phyloP scores from a whole-genome alignment of 1,140 invertebrate species.

The Protaetia brevitarsis region DNA sequence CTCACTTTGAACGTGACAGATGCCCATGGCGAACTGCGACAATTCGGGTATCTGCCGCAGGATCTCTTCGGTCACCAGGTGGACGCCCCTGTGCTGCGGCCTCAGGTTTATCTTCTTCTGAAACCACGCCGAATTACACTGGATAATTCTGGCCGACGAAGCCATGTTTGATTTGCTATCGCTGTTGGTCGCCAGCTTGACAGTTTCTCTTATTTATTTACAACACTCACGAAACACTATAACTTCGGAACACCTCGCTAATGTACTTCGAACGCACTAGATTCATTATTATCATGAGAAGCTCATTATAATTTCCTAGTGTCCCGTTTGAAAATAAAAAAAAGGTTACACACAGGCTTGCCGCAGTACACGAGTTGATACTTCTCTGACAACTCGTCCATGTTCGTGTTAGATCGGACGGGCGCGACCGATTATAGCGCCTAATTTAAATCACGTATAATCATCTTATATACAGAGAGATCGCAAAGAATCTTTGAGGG shows the following conservation, averaged over 20 bases:
- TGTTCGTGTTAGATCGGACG: slow-evolving; percentile 39
- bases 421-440: slow-evolving; percentile 30
- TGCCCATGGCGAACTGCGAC: slow-evolving; percentile 86
- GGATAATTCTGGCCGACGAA: slow-evolving; percentile 81
- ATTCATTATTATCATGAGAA: slow-evolving; percentile 50
- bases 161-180: slow-evolving; percentile 67
- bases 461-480: no score
- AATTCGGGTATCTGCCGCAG: slow-evolving; percentile 89
- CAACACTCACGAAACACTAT: slow-evolving; percentile 41
- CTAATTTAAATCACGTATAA: background rate
- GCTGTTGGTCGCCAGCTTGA: slow-evolving; percentile 50
- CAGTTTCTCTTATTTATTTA: slow-evolving; percentile 37
- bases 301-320: slow-evolving; percentile 42
- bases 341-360: slow-evolving; percentile 47
- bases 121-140: slow-evolving; percentile 93
- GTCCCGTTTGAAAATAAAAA: slow-evolving; percentile 39
- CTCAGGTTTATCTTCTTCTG: slow-evolving; percentile 93
- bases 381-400: slow-evolving; percentile 25
- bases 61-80: slow-evolving; percentile 93
- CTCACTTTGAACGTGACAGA: slow-evolving; percentile 95
- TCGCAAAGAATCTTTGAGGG: no score
- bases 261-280: slow-evolving; percentile 40
- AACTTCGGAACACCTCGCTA: slow-evolving; percentile 39
- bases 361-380: slow-evolving; percentile 41
- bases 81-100: slow-evolving; percentile 90